Evolutionary conservation across 2,113 vertebrate genomes (phyloP), one percentile per base, ranked within the genome.

Genomic region (Hemiprocne comata): DNA sequence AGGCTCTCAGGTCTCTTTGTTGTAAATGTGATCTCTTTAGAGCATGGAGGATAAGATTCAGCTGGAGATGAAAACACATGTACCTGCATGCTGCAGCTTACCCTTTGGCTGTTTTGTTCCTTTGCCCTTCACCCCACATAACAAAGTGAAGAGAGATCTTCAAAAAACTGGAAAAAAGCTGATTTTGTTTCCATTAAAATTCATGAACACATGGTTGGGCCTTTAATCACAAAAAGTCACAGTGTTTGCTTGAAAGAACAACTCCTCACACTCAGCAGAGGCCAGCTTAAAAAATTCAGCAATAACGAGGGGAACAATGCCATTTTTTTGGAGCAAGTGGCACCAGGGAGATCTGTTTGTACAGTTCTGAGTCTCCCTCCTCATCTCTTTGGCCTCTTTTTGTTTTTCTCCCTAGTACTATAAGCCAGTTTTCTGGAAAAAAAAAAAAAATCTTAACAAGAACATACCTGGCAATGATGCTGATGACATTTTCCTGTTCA

Each of bases 121-220:
- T 55, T 55, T 21, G 13, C 78, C 57, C 74, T 58, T 76, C 7
- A 6, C 64, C 58, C 54, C 40, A 5, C 24, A 36, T 17, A 54
- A 36, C 58, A 77, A 85, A 85, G 90, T 24, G 33, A 34, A 58
- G 62, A 62, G 33, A 79, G 10, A 76, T 73, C 75, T 79, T 50
- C 44, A 76, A 94, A 90, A n/a, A 48, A 48, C n/a, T 3, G 28
- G 24, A 3, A 36, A 66, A 48, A 17, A 85, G 23, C 17, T 54
- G 54, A 12, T 85, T 90, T 93, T 94, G 62, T 86, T 94, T 90
- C 80, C 60, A 92, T 90, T 88, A 94, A 97, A 90, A 95, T 90
- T 95, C 75, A 94, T 89, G 90, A 95, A 36, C 74, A 73, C 54
- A 36, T 44, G n/a, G 54, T n/a, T 76, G 90, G 87, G 92, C 75